Percentiles rank a stretch among this genome's conserved stretches.
phyloP scores from a whole-genome alignment of 2,888 invertebrate species.

The Pandemis heparana region DNA sequence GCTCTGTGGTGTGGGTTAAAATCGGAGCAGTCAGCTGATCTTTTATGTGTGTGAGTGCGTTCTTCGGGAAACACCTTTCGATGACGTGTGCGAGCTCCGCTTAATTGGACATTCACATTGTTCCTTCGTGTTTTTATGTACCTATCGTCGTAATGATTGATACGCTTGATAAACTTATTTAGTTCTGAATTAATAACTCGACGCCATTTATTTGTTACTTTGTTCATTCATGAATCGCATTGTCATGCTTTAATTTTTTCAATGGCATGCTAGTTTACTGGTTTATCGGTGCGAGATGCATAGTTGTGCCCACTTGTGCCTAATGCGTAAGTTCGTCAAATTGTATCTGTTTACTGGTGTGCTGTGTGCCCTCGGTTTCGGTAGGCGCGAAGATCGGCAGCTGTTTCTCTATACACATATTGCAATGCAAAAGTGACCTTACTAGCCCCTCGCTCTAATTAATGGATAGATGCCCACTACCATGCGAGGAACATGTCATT shows the following conservation, averaged over 20 bases:
- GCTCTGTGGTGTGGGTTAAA: constrained; percentile 83
- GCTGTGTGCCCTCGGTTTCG: neutral
- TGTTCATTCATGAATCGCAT: constrained; percentile 44
- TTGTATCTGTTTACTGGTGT: neutral
- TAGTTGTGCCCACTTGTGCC: neutral
- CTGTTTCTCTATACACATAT: neutral
- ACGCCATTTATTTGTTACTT: constrained; percentile 42
- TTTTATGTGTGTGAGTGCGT: constrained; percentile 72
- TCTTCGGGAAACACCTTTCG: constrained; percentile 86
- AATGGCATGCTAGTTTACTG: constrained; percentile 21
- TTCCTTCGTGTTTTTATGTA: constrained; percentile 73
- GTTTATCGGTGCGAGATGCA: constrained; percentile 2
- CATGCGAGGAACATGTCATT: constrained; percentile 62
- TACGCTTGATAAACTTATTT: constrained; percentile 54
- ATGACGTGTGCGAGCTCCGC: constrained; percentile 83
- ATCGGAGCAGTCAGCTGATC: constrained; percentile 86
- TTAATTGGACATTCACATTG: constrained; percentile 85
- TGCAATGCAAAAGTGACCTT: constrained; percentile 13
- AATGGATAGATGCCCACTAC: constrained; percentile 14
- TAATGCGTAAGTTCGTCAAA: neutral
- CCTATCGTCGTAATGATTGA: constrained; percentile 54
- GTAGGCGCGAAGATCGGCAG: neutral
- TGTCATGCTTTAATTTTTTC: constrained; percentile 38
- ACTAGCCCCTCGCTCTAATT: constrained; percentile 2
- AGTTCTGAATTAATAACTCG: constrained; percentile 50